Evolutionary conservation across 2,113 vertebrate species (phyloP).

Genomic region (Etia nguti): DNA sequence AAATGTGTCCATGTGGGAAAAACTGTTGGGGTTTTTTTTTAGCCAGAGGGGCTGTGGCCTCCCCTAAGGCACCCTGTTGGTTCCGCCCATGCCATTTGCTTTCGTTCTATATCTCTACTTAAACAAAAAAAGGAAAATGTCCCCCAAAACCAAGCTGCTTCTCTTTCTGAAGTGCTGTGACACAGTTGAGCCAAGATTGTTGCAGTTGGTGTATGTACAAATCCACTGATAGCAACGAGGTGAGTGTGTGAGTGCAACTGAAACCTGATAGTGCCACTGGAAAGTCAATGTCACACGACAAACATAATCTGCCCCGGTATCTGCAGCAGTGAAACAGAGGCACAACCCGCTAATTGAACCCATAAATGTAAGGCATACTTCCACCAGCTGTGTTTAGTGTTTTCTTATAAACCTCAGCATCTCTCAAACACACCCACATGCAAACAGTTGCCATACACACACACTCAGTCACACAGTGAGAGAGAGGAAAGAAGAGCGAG

Average conservation of each 20-base stretch:
- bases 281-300: not conserved
- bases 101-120: rapidly evolving
- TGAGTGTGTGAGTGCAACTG: not conserved
- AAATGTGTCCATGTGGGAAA: not conserved
- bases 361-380: not conserved
- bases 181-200: not conserved
- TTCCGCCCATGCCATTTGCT: not conserved
- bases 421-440: not conserved
- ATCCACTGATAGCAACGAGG: not conserved
- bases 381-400: not conserved
- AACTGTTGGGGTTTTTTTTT: rapidly evolving
- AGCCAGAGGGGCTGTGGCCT: not conserved
- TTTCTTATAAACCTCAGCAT: not conserved
- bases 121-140: not conserved
- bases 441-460: not conserved
- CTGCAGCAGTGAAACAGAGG: not conserved
- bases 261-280: not conserved
- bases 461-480: not conserved
- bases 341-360: not conserved
- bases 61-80: not conserved
- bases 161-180: not conserved
- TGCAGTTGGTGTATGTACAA: not conserved
- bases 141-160: not conserved
- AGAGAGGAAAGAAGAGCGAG: not conserved
- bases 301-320: not conserved